Percentiles rank a stretch among this genome's conserved stretches.
These are phyloP conservation scores for Kryptolebias ocellatus DNA, from an alignment of 2,797 vertebrate genomes.

Conservation along the genomic window DNA sequence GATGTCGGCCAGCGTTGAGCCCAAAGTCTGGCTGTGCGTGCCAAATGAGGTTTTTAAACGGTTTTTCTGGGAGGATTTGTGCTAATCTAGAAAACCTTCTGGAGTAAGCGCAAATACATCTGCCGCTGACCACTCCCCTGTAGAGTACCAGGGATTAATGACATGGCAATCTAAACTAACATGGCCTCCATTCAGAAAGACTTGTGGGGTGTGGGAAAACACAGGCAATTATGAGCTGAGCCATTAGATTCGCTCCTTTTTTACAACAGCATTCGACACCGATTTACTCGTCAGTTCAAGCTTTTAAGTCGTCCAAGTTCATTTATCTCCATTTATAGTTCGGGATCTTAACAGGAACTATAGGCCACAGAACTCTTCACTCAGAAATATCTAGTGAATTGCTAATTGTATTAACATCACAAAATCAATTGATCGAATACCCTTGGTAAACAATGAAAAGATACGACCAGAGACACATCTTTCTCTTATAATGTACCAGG, in stretches of 20 bases:
- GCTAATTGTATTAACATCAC: slow-evolving; percentile 62
- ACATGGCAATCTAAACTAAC: slow-evolving; percentile 76
- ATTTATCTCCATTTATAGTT: slow-evolving; percentile 35
- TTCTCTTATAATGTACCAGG: slow-evolving; percentile 30
- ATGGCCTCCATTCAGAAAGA: slow-evolving; percentile 69
- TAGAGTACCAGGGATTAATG: slow-evolving; percentile 78
- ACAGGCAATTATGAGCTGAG: slow-evolving; percentile 53
- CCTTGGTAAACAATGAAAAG: slow-evolving; percentile 65
- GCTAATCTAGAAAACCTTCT: slow-evolving; percentile 82
- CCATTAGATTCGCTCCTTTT: slow-evolving; percentile 44
- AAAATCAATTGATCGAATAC: slow-evolving; percentile 52
- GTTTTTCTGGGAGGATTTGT: slow-evolving; percentile 75
- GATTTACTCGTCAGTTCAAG: slow-evolving; percentile 16
- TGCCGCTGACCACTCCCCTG: slow-evolving; percentile 76
- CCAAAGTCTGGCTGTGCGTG: slow-evolving; percentile 68
- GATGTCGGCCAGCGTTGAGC: slow-evolving; percentile 67
- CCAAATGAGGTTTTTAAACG: slow-evolving; percentile 79
- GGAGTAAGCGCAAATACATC: slow-evolving; percentile 81
- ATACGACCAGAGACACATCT: slow-evolving; percentile 13
- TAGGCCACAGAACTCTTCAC: slow-evolving; percentile 26
- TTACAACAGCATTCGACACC: slow-evolving; percentile 17
- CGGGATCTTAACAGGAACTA: slow-evolving; percentile 30
- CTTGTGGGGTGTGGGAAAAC: slow-evolving; percentile 64
- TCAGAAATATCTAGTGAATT: slow-evolving; percentile 50
- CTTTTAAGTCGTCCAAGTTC: slow-evolving; percentile 31